Evolutionary conservation across 1,140 invertebrate genomes (phyloP).

Genomic region (Monomorium pharaonis): DNA sequence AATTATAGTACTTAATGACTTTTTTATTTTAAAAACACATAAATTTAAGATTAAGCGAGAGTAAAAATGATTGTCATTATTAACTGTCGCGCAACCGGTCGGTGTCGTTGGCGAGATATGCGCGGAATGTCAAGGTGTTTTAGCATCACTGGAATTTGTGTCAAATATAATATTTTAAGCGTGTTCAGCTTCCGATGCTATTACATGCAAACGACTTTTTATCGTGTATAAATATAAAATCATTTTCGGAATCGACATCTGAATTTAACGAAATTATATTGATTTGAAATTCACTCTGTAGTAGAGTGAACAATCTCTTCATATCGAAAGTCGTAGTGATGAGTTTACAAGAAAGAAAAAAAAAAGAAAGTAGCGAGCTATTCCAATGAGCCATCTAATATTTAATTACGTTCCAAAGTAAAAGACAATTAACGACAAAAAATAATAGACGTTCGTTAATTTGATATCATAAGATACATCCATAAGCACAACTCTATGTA

Average conservation of each 20-base stretch:
- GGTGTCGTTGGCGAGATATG: too few relatives aligned
- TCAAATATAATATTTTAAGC: not conserved
- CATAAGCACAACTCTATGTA: not conserved
- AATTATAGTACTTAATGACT: not conserved
- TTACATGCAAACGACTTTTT: not conserved
- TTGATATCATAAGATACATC: not conserved
- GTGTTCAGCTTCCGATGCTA: not conserved
- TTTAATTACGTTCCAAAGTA: not conserved
- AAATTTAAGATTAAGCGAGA: not conserved
- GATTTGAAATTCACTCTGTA: not conserved
- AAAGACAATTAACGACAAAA: not conserved
- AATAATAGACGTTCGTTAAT: not conserved
- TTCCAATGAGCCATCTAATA: too few relatives aligned
- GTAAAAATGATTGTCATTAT: too few relatives aligned
- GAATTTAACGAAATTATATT: not conserved
- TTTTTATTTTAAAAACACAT: not conserved
- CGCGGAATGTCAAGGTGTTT: too few relatives aligned
- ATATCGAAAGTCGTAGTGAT: conserved; percentile 9
- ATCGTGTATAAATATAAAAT: not conserved
- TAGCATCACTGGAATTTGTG: not conserved
- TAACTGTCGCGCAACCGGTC: too few relatives aligned
- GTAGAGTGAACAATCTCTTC: not conserved
- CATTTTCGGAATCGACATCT: not conserved
- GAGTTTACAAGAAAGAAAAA: not conserved
- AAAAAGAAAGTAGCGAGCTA: not conserved